Percentiles rank a stretch among this genome's conserved stretches.
Evolutionary conservation across 2,888 invertebrate species (phyloP).

Genomic region (Xestia sexstrigata): DNA sequence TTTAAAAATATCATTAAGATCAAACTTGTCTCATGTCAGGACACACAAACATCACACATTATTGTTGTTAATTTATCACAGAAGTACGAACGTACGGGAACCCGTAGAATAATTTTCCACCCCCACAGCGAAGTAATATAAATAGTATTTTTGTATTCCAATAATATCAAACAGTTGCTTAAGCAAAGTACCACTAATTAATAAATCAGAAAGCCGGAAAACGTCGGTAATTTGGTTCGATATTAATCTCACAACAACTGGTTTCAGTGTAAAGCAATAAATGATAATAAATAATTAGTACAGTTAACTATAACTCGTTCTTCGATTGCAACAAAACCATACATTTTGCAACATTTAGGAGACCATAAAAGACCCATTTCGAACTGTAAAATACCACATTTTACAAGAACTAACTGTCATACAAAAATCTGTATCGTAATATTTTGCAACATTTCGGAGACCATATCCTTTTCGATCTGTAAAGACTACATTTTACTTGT

Average conservation of each 20-base stretch:
- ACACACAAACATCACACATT: background rate
- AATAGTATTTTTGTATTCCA: background rate
- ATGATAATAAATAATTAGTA: constrained; percentile 42
- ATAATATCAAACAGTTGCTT: background rate
- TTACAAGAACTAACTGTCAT: constrained; percentile 2
- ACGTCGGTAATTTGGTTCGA: constrained; percentile 25
- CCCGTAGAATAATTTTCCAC: background rate
- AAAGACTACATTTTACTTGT: constrained; percentile 17
- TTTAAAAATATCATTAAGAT: too few relatives aligned
- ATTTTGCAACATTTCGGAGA: constrained; percentile 22
- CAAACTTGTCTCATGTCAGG: background rate
- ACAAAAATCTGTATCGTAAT: background rate
- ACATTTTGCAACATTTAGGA: constrained; percentile 42
- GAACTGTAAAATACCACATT: constrained; percentile 18
- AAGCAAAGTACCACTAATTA: constrained; percentile 8
- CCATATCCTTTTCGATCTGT: constrained; percentile 3
- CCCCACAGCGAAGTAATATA: background rate
- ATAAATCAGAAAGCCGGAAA: constrained; percentile 33
- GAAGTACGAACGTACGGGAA: background rate
- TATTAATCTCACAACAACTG: constrained; percentile 34
- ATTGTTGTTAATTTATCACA: background rate
- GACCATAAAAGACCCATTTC: constrained; percentile 12
- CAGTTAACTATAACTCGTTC: constrained; percentile 35
- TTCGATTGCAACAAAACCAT: constrained; percentile 46
- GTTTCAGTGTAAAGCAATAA: constrained; percentile 39